These are phyloP conservation scores for Trichogramma pretiosum DNA, from an alignment of 1,140 invertebrate species.

Conservation along the genomic window DNA sequence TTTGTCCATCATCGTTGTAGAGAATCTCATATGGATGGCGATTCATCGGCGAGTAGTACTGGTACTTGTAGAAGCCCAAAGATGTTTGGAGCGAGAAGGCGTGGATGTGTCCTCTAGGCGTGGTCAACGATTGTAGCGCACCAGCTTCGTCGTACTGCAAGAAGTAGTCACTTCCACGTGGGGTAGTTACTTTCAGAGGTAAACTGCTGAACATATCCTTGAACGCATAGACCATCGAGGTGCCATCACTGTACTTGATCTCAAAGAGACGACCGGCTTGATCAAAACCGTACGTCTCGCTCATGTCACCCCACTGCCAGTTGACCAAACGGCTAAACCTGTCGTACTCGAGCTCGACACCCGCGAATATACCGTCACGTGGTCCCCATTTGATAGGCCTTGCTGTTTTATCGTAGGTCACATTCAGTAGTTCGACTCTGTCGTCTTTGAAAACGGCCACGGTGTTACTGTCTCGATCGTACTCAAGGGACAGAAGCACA, in stretches of 20 bases:
- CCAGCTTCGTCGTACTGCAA: constrained; percentile 87
- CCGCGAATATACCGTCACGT: constrained; percentile 72
- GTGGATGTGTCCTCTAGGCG: constrained; percentile 86
- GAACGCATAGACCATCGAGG: constrained; percentile 77
- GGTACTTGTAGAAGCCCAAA: constrained; percentile 85
- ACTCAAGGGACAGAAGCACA: constrained; percentile 83
- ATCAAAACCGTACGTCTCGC: constrained; percentile 81
- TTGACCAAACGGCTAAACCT: constrained; percentile 78
- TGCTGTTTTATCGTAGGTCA: constrained; percentile 86
- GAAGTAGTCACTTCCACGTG: constrained; percentile 83
- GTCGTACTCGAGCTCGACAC: constrained; percentile 87
- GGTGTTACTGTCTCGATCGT: constrained; percentile 79
- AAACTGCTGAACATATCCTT: constrained; percentile 80
- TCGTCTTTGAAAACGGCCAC: constrained; percentile 87
- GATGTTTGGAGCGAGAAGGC: constrained; percentile 85
- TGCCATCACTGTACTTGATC: constrained; percentile 80
- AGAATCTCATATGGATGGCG: constrained; percentile 82
- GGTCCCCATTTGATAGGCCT: constrained; percentile 83
- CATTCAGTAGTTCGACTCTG: constrained; percentile 77
- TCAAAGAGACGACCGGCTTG: constrained; percentile 75
- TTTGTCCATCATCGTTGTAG: constrained; percentile 83
- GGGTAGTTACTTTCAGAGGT: constrained; percentile 85
- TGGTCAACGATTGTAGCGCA: constrained; percentile 81
- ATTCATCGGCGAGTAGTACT: constrained; percentile 83
- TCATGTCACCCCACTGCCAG: constrained; percentile 87